phyloP scores from a whole-genome alignment of 1,140 invertebrate genomes.

The Drosophila elegans region DNA sequence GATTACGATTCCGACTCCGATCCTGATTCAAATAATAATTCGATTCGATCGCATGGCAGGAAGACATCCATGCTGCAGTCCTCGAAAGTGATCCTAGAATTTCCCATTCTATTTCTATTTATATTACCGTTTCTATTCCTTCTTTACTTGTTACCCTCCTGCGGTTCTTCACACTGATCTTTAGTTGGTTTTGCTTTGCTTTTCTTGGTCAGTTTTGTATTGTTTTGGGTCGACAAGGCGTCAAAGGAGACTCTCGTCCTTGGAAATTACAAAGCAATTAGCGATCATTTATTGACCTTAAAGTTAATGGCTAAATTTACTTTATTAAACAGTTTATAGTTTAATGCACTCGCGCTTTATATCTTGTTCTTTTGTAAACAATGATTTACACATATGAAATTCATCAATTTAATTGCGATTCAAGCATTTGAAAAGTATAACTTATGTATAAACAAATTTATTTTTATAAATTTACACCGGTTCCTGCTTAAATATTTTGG shows the following conservation, averaged over 20 bases:
- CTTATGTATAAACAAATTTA: too few relatives aligned
- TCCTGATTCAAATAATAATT: slow-evolving; percentile 12
- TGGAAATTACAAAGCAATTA: neutral
- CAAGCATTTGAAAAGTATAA: too few relatives aligned
- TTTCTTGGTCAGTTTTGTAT: neutral
- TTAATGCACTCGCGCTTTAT: neutral
- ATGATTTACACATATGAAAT: too few relatives aligned
- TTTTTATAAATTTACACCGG: too few relatives aligned
- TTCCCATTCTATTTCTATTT: slow-evolving; percentile 1
- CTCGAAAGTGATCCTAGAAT: slow-evolving; percentile 21
- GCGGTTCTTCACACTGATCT: slow-evolving; percentile 3
- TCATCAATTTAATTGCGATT: too few relatives aligned
- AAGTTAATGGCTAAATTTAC: too few relatives aligned
- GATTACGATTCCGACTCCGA: slow-evolving; percentile 32
- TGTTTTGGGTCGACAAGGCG: neutral
- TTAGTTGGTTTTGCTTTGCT: slow-evolving; percentile 35
- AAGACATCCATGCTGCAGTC: slow-evolving; percentile 30
- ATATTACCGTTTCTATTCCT: neutral
- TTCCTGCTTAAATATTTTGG: too few relatives aligned
- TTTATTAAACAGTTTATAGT: too few relatives aligned
- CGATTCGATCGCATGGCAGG: slow-evolving; percentile 25
- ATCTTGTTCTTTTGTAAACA: too few relatives aligned
- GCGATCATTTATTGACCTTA: too few relatives aligned
- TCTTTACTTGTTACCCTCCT: slow-evolving; percentile 1
- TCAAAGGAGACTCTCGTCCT: neutral